Base-by-base conservation (phyloP, 2,888 invertebrate genomes). In the Chrysolina haemoptera region DNA sequence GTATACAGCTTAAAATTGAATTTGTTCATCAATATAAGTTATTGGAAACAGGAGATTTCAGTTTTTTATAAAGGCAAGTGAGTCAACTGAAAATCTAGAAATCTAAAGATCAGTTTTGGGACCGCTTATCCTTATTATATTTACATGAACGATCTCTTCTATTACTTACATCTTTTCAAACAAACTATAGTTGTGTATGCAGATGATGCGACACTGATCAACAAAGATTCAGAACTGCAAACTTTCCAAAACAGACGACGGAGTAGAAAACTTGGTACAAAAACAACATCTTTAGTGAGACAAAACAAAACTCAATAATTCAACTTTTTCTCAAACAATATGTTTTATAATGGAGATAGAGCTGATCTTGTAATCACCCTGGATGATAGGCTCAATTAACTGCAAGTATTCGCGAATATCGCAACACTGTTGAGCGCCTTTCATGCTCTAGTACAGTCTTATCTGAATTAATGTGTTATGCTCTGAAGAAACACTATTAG, bases 101-200 rank as follows among this genome's bases (percentile, higher is more conserved):
- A n/a, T 5, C 35, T 8, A 35, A 35, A 8, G 35, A 35, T 35
- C 8, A 35, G 43, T 62, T 11, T n/a, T 62, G 5, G 20, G 62
- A 27, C 22, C 62, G 18, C 27, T 62, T n/a, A 4, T 18, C 22
- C 27, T 62, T 62, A 62, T 62, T 11, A 27, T 11, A 27, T 62
- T 62, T 27, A 62, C 35, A 62, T 62, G 1, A 62, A 62, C 9
- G 27, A 27, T 35, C 20, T 18, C 18, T 62, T 62, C 27, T 8
- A 35, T 5, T 35, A 27, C 10, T 27, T n/a, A n/a, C n/a, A 14
- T 62, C 9, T 62, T 62, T 14, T 35, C 62, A 14, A 62, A 62
- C n/a, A 27, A 14, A 22, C n/a, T n/a, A 62, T 62, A n/a, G 62
- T 62, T 8, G 10, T 62, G 62, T 62, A 62, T 62, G 62, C 62